Base-by-base conservation (phyloP, 2,888 invertebrate species). In the Ethmia dodecea region DNA sequence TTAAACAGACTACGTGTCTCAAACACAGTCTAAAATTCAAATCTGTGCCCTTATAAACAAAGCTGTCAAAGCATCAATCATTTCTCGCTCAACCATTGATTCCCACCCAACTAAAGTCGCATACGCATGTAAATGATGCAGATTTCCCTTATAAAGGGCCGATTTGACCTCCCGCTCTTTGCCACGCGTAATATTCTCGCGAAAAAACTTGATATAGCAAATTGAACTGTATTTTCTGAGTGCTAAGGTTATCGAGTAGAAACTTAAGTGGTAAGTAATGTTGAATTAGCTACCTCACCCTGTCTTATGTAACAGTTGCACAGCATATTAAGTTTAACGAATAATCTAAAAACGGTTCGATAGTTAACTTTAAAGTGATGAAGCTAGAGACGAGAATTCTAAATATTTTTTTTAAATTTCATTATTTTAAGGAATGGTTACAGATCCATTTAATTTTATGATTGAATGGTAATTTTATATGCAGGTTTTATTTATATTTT, bases 71-170 rank as follows among this genome's bases (percentile, higher is more conserved):
- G 3, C 10, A n/a, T 14, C 28, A 29, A 29, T 30, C 30, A 20
- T 26, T 27, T 16, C 13, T 28, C 38, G 30, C 41, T 43, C 44
- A 39, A 40, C 2, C 11, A 26, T 12, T 10, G 26, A 26, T n/a
- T 12, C 11, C 26, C 42, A 40, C 40, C 30, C 31, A 10, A 27
- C 31, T 33, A 25, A 30, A 29, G 25, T 28, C 31, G 30, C 31
- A 24, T 35, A 31, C 44, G 61, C 60, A 61, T 62, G 52, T 55
- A 58, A 67, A 69, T 62, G 57, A 70, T 66, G 68, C 61, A 59
- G 70, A 66, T 62, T 70, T 64, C 49, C 72, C 72, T 53, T 72
- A 59, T 70, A 70, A 50, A 70, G 70, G 55, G 64, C 57, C 57
- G 46, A 63, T 58, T 58, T 48, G 42, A 63, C 52, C 58, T 55